Conservation (phyloP, 1,140 invertebrate species). For the Conopomorpha cramerella region DNA sequence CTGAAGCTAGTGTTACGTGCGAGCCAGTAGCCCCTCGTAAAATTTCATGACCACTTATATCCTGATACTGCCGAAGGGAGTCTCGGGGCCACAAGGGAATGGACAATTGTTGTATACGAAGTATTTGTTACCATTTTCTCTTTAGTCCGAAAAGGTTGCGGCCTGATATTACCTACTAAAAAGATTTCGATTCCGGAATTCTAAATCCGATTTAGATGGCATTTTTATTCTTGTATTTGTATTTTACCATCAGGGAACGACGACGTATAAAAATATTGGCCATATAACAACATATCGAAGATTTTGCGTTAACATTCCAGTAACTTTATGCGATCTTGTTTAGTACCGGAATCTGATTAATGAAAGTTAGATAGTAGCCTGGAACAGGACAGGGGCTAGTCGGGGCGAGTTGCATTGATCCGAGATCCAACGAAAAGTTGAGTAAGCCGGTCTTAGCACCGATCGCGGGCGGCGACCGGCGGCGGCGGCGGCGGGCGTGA, state of each 20-base stretch:
- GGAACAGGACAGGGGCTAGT: slow-evolving; percentile 28
- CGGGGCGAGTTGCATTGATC: slow-evolving; percentile 25
- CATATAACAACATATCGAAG: no score
- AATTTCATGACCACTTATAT: slow-evolving; percentile 27
- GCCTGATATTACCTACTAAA: no score
- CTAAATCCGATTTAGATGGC: no score
- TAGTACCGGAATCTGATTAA: slow-evolving; percentile 48
- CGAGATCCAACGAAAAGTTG: slow-evolving; percentile 39
- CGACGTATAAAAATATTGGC: no score
- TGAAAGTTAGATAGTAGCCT: slow-evolving; percentile 29
- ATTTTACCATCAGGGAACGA: no score
- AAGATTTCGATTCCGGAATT: no score
- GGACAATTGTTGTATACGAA: no score
- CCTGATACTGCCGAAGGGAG: slow-evolving; percentile 11
- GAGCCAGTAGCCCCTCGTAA: slow-evolving; percentile 30
- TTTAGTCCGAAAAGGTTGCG: no score
- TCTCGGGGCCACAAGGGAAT: slow-evolving; percentile 10
- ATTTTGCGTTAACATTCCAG: no score
- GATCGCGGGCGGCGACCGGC: slow-evolving; percentile 52
- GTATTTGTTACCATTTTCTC: no score
- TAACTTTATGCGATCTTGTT: no score
- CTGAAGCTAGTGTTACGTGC: slow-evolving; percentile 23
- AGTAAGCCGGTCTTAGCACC: slow-evolving; percentile 52
- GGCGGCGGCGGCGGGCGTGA: slow-evolving; percentile 30
- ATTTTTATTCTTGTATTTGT: no score